Conservation (phyloP, 1,140 invertebrate genomes). For the Euwallacea fornicatus region DNA sequence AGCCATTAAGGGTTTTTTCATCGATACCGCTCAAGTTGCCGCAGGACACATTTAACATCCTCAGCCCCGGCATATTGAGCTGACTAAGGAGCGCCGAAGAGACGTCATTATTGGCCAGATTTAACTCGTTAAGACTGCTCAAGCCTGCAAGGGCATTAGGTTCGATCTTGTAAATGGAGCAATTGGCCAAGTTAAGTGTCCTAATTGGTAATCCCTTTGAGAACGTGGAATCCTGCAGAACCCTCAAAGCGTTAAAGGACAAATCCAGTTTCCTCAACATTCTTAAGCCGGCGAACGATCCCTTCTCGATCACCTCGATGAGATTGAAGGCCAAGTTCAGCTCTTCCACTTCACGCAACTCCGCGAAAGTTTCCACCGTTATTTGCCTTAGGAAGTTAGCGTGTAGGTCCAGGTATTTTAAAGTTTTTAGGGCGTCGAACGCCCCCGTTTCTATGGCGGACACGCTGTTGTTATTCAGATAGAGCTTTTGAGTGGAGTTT, state of each 20-base stretch:
- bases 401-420: conserved; percentile 79
- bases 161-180: conserved; percentile 64
- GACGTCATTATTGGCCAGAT: conserved; percentile 73
- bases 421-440: conserved; percentile 72
- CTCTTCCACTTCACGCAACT: conserved; percentile 69
- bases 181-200: conserved; percentile 63
- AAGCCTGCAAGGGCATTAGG: conserved; percentile 65
- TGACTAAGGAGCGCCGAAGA: conserved; percentile 65
- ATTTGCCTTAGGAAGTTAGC: conserved; percentile 71
- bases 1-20: conserved; percentile 67
- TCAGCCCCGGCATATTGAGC: conserved; percentile 71
- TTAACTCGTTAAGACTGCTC: conserved; percentile 68
- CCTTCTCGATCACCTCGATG: conserved; percentile 60
- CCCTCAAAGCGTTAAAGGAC: conserved; percentile 61
- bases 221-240: conserved; percentile 62
- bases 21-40: conserved; percentile 77
- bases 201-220: conserved; percentile 62
- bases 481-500: conserved; percentile 72
- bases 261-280: conserved; percentile 64
- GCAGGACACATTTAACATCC: conserved; percentile 68
- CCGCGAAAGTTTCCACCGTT: conserved; percentile 67
- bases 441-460: conserved; percentile 76
- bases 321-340: conserved; percentile 65
- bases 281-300: conserved; percentile 62
- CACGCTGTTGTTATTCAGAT: conserved; percentile 82